Percentiles rank a stretch among this genome's conserved stretches.
phyloP scores from a whole-genome alignment of 2,797 vertebrate genomes.

The Parambassis ranga region DNA sequence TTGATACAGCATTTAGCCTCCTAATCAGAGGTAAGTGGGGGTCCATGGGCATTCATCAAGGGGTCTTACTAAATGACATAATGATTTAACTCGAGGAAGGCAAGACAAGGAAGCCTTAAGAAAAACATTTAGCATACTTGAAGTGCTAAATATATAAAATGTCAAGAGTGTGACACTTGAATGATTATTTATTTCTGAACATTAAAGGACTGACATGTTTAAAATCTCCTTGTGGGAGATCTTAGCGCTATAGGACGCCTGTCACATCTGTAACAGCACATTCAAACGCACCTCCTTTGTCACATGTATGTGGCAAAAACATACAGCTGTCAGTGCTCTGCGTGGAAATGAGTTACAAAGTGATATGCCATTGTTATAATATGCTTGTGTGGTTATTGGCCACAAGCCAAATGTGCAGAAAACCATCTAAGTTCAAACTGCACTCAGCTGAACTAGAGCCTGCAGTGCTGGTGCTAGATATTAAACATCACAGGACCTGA shows the following conservation, averaged over 20 bases:
- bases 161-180: background rate
- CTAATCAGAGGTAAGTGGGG: constrained; percentile 37
- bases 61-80: background rate
- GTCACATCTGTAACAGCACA: background rate
- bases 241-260: background rate
- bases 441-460: background rate
- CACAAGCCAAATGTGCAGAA: background rate
- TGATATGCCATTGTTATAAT: no score
- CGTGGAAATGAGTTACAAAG: no score
- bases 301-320: no score
- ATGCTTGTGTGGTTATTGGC: background rate
- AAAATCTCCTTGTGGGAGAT: background rate
- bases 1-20: constrained; percentile 29
- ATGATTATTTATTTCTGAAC: background rate
- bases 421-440: background rate
- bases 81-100: background rate
- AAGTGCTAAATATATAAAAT: background rate
- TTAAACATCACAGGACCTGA: background rate
- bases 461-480: background rate
- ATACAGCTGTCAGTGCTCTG: no score
- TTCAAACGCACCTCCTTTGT: no score
- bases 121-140: background rate
- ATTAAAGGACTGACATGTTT: background rate
- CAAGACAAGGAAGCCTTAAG: background rate
- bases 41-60: background rate